Conservation (phyloP, 2,113 vertebrate species). For the Ceyx melanurus region DNA sequence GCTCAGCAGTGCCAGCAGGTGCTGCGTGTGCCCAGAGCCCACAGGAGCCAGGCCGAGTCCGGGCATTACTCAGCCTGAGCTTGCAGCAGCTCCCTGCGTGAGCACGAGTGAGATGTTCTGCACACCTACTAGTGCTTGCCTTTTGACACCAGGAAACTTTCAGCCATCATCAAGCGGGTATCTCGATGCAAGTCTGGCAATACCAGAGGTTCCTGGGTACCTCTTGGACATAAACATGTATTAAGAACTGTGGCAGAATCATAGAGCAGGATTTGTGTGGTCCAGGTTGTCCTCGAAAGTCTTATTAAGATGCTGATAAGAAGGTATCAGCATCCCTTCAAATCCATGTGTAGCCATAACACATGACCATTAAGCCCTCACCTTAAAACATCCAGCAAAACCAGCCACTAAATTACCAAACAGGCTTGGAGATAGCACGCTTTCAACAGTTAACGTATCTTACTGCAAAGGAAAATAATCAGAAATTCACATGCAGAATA, state of each 20-base stretch:
- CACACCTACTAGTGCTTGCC: accelerated
- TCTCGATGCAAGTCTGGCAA: neutral
- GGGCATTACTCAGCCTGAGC: neutral
- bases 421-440: neutral
- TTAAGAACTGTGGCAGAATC: neutral
- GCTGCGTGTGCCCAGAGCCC: neutral
- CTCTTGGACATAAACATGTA: neutral
- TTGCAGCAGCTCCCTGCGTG: neutral
- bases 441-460: neutral
- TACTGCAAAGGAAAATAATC: neutral
- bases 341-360: neutral
- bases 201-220: neutral
- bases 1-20: neutral
- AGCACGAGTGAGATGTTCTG: neutral
- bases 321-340: neutral
- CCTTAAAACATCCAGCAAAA: neutral
- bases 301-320: neutral
- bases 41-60: neutral
- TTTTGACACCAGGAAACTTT: neutral
- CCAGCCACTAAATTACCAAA: neutral
- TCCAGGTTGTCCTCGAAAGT: neutral
- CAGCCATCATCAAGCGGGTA: neutral
- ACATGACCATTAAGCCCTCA: neutral
- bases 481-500: neutral
- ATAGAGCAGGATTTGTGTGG: neutral